A percentile compares a stretch with the other conserved stretches of the same genome.
These are phyloP conservation scores for Taurulus bubalis DNA, from an alignment of 2,113 vertebrate species.

Conservation along the genomic window DNA sequence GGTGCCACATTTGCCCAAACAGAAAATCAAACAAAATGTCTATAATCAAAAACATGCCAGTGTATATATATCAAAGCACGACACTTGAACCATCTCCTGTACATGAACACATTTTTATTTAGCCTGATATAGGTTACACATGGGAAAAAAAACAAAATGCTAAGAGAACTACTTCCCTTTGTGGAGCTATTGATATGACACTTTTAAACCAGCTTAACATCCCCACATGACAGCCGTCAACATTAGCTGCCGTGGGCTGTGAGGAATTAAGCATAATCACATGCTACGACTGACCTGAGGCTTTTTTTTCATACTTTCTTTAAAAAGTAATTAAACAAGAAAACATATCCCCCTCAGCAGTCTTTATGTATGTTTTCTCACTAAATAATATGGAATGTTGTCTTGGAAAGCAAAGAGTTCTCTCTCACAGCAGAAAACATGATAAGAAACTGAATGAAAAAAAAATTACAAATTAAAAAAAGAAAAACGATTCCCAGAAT, in stretches of 20 bases:
- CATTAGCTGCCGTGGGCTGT: slow-evolving; percentile 58
- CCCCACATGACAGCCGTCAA: slow-evolving; percentile 55
- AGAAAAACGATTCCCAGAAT: slow-evolving; percentile 48
- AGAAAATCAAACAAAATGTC: background rate
- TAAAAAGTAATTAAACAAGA: slow-evolving; percentile 43
- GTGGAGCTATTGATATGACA: slow-evolving; percentile 74
- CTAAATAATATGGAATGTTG: slow-evolving; percentile 73
- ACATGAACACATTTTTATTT: slow-evolving; percentile 81
- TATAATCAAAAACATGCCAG: background rate
- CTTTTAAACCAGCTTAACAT: slow-evolving; percentile 66
- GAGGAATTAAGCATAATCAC: slow-evolving; percentile 69
- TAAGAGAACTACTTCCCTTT: slow-evolving; percentile 79
- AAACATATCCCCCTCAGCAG: slow-evolving; percentile 46
- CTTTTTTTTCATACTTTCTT: slow-evolving; percentile 45
- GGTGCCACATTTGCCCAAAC: background rate
- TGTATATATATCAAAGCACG: slow-evolving; percentile 25
- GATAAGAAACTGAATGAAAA: slow-evolving; percentile 25
- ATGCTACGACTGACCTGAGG: slow-evolving; percentile 79
- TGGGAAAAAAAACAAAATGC: slow-evolving; percentile 54
- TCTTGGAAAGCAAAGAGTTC: slow-evolving; percentile 43
- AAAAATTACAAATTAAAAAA: background rate
- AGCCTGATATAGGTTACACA: slow-evolving; percentile 77
- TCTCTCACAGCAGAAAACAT: slow-evolving; percentile 51
- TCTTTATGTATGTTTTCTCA: slow-evolving; percentile 41
- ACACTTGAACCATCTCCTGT: slow-evolving; percentile 53